phyloP scores from a whole-genome alignment of 2,888 invertebrate genomes.

The Tupiocoris notatus region DNA sequence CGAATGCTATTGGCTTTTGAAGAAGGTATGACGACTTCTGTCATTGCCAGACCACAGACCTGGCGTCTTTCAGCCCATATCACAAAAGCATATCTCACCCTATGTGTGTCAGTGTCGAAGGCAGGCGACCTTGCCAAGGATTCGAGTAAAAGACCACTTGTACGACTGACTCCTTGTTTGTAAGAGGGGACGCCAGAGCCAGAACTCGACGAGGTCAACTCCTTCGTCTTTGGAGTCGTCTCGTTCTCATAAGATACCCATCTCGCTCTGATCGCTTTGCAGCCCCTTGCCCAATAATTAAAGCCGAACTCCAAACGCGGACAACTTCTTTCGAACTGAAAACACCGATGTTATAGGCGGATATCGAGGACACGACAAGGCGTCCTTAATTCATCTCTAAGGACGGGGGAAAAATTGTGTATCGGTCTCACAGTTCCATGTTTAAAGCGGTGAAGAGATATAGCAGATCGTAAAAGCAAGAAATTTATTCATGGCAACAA shows the following conservation, averaged over 20 bases:
- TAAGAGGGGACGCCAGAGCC: neutral
- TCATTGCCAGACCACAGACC: too few species aligned
- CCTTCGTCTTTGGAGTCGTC: neutral
- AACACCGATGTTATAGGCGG: neutral
- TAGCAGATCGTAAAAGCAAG: too few species aligned
- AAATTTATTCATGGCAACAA: too few species aligned
- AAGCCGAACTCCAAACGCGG: neutral
- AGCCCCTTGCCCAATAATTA: neutral
- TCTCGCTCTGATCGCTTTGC: too few species aligned
- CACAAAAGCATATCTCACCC: neutral
- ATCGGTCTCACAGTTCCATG: too few species aligned
- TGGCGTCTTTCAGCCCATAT: too few species aligned
- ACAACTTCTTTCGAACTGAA: neutral
- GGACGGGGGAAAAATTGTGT: too few species aligned
- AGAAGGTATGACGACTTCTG: too few species aligned
- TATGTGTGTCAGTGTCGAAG: conserved; percentile 25
- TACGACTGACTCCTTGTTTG: neutral
- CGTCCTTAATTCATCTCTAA: too few species aligned
- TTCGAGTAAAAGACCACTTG: neutral
- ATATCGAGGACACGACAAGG: too few species aligned
- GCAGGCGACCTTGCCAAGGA: conserved; percentile 29
- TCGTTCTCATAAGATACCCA: neutral
- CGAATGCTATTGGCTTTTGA: too few species aligned
- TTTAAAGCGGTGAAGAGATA: too few species aligned
- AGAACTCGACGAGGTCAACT: neutral